A percentile compares a stretch with the other conserved stretches of the same genome.
phyloP scores from a whole-genome alignment of 2,797 vertebrate genomes.

The Sarcophilus harrisii region DNA sequence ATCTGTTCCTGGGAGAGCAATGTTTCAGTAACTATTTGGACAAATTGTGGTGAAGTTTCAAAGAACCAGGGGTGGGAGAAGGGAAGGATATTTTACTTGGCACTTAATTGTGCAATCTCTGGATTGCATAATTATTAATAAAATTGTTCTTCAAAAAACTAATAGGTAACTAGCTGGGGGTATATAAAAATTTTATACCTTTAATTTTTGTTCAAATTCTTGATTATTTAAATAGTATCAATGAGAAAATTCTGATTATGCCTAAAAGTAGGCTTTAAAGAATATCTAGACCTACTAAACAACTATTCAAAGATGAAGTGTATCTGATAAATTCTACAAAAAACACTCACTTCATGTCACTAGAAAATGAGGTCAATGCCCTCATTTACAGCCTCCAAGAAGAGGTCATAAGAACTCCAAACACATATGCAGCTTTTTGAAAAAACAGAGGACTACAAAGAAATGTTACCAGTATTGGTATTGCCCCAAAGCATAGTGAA shows the following conservation, averaged over 20 bases:
- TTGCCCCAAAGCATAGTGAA: not conserved
- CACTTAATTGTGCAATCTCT: constrained; percentile 21
- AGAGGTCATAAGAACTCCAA: constrained; percentile 20
- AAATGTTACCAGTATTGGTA: not conserved
- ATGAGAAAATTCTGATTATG: constrained; percentile 31
- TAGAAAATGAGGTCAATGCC: constrained; percentile 36
- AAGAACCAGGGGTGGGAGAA: not conserved
- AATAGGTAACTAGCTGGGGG: not conserved
- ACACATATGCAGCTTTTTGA: not conserved
- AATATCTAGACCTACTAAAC: not conserved
- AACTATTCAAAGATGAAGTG: constrained; percentile 43
- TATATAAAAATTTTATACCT: not conserved
- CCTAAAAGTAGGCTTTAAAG: constrained; percentile 24
- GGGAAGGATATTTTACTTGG: constrained; percentile 38
- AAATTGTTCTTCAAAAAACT: constrained; percentile 42
- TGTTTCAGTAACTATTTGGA: constrained; percentile 16
- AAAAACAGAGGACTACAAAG: not conserved
- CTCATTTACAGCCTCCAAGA: not conserved
- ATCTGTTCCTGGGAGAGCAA: constrained; percentile 14
- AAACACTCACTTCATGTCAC: not conserved
- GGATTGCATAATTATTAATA: constrained; percentile 31
- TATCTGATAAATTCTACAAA: not conserved
- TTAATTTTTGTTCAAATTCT: not conserved
- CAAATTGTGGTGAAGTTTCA: constrained; percentile 5
- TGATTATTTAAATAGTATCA: constrained; percentile 32